phyloP scores from a whole-genome alignment of 2,113 vertebrate genomes.

The Phyllopteryx taeniolatus region DNA sequence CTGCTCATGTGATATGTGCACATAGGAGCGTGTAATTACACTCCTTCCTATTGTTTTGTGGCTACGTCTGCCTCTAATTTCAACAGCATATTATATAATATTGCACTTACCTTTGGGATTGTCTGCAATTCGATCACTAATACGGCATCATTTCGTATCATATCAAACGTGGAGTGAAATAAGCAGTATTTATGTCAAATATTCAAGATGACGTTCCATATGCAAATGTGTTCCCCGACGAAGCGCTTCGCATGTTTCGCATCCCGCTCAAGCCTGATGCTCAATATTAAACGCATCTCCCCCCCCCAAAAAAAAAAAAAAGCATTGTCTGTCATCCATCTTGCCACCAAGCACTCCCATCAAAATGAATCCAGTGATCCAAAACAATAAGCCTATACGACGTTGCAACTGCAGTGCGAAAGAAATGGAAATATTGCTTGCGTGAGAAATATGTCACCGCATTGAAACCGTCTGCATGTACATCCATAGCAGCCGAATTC shows the following conservation, averaged over 20 bases:
- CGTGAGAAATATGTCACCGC: no score
- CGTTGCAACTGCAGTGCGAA: background rate
- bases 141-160: no score
- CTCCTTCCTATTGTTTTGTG: background rate
- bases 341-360: background rate
- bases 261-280: background rate
- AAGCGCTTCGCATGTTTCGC: background rate
- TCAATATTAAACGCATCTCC: no score
- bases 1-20: conserved; percentile 28
- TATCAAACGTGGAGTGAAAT: no score
- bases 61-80: background rate
- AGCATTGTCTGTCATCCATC: background rate
- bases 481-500: background rate
- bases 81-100: background rate
- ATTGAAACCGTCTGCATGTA: no score
- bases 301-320: no score
- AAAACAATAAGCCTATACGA: background rate
- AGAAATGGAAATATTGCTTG: background rate
- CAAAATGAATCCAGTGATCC: background rate
- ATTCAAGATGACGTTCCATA: background rate
- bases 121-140: background rate
- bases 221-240: background rate
- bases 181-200: background rate
- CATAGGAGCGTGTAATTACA: conserved; percentile 22
- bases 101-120: background rate